Evolutionary conservation across 2,888 invertebrate genomes (phyloP).

Genomic region (Nomada ruficornis): DNA sequence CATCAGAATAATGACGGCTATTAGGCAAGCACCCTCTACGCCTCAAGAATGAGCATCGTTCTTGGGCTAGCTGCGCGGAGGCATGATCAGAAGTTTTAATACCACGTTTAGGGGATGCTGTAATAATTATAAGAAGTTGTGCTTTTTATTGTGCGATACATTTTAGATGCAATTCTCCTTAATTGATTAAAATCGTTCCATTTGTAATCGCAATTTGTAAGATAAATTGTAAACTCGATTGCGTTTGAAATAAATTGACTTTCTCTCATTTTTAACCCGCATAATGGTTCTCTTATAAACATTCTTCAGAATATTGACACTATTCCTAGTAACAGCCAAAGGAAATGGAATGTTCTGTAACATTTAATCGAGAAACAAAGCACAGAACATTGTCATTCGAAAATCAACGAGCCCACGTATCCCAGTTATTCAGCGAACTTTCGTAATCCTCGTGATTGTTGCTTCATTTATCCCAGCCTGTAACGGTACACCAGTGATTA

Average conservation of each 20-base stretch:
- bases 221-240: too few relatives aligned
- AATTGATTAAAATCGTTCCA: too few relatives aligned
- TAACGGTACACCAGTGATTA: constrained; percentile 62
- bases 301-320: too few relatives aligned
- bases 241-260: too few relatives aligned
- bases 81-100: too few relatives aligned
- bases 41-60: constrained; percentile 53
- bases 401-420: constrained; percentile 39
- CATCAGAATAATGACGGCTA: constrained; percentile 71
- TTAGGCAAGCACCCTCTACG: constrained; percentile 69
- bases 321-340: too few relatives aligned
- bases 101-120: too few relatives aligned
- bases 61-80: constrained; percentile 32
- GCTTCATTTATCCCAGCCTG: constrained; percentile 45
- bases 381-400: neutral
- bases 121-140: too few relatives aligned
- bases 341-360: neutral
- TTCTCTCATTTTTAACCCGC: too few relatives aligned
- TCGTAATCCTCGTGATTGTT: constrained; percentile 45
- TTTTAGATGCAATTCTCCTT: neutral
- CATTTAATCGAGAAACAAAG: constrained; percentile 8
- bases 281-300: too few relatives aligned
- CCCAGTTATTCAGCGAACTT: constrained; percentile 16
- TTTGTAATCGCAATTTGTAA: too few relatives aligned
- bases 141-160: neutral